Evolutionary conservation across 2,888 invertebrate genomes (phyloP).

Genomic region (Gnatocerus cornutus): DNA sequence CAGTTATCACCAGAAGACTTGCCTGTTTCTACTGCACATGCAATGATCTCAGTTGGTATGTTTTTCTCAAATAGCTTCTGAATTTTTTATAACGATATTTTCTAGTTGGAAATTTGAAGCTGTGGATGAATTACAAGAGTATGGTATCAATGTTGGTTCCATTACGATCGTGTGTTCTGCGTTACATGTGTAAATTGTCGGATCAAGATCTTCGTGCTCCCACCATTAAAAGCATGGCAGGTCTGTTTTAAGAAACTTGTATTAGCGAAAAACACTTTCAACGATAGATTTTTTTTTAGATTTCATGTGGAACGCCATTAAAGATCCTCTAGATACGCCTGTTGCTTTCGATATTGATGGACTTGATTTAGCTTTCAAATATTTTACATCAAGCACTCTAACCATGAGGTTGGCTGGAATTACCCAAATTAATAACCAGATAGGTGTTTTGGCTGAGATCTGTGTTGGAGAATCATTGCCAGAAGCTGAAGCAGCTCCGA

Average conservation of each 20-base stretch:
- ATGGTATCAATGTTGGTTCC: constrained; percentile 92
- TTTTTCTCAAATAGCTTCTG: background rate
- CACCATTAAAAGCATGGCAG: constrained; percentile 94
- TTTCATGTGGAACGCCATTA: constrained; percentile 96
- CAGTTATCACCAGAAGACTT: constrained; percentile 81
- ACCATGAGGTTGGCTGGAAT: constrained; percentile 96
- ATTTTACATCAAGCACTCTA: constrained; percentile 94
- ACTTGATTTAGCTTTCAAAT: constrained; percentile 94
- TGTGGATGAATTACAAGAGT: constrained; percentile 94
- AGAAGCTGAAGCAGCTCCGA: constrained; percentile 89
- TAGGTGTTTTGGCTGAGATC: constrained; percentile 92
- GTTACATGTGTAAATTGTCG: constrained; percentile 94
- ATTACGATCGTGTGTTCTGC: constrained; percentile 87
- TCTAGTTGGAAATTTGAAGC: constrained; percentile 89
- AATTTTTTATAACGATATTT: constrained; percentile 41
- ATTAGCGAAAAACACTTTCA: constrained; percentile 19
- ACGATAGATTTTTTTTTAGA: constrained; percentile 72
- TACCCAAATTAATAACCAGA: constrained; percentile 95
- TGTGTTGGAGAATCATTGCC: constrained; percentile 91
- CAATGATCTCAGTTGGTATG: constrained; percentile 85
- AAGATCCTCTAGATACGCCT: constrained; percentile 91
- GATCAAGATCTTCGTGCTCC: constrained; percentile 93
- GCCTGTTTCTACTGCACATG: constrained; percentile 92
- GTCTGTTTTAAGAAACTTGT: constrained; percentile 69
- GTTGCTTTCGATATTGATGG: constrained; percentile 93